A percentile compares a stretch with the other conserved stretches of the same genome.
These are phyloP conservation scores for Neopelma chrysocephalum DNA, from an alignment of 2,797 vertebrate genomes.

Conservation along the genomic window DNA sequence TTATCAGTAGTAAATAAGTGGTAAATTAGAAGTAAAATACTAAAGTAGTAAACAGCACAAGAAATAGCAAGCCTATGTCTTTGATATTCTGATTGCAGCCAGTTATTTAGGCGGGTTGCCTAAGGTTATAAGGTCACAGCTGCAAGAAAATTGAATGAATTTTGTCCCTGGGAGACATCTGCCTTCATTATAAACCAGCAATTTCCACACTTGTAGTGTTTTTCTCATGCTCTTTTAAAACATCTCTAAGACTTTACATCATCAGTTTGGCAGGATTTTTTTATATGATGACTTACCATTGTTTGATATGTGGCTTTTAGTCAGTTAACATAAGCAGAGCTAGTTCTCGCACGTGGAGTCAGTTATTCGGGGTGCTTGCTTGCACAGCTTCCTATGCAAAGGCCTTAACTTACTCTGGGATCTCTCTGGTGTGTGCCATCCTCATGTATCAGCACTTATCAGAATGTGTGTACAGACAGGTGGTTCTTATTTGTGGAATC, in stretches of 20 bases:
- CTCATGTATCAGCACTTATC: rapidly evolving
- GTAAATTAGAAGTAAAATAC: not conserved
- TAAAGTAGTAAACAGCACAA: not conserved
- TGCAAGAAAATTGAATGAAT: not conserved
- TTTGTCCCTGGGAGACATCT: not conserved
- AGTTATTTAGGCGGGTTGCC: not conserved
- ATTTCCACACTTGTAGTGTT: not conserved
- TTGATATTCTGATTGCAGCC: not conserved
- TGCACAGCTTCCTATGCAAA: not conserved
- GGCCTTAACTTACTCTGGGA: not conserved
- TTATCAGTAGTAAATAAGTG: not conserved
- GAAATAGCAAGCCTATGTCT: not conserved
- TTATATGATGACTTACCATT: not conserved
- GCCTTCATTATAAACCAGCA: not conserved
- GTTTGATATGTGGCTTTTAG: not conserved
- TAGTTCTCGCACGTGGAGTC: not conserved
- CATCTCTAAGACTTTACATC: not conserved
- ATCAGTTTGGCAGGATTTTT: not conserved
- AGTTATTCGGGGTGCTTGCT: not conserved
- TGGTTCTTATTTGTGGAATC: not conserved
- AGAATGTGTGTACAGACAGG: not conserved
- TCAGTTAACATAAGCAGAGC: not conserved
- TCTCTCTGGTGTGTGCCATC: not conserved
- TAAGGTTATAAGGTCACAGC: not conserved
- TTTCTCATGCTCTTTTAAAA: not conserved